Evolutionary conservation across 2,113 vertebrate genomes (phyloP), one percentile per base, ranked within the genome.

Genomic region (Cyprinus carpio): DNA sequence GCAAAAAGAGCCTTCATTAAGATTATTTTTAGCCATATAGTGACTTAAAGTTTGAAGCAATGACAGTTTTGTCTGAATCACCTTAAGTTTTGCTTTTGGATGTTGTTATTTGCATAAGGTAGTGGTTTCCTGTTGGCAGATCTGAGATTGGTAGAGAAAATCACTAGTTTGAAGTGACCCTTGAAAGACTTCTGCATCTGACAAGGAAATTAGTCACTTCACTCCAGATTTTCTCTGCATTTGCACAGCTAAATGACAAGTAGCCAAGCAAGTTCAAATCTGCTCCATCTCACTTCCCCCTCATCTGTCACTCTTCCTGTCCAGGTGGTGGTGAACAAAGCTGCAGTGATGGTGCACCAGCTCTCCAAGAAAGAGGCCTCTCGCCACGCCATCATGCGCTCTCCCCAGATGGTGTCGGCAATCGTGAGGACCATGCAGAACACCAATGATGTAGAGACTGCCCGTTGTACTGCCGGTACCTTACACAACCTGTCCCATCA

Each of bases 391-490:
- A 97, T 99, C 85, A 99, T 99, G 98, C 96, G 97, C 65, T 99
- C 97, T 4, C 98, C 98, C 46, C 98, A 99, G 88, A 99, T 99
- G 98, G 98, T 99, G 74, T 99, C 98, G 6, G 98, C 98, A 4
- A 97, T 99, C 1, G 98, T 99, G 4, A 97, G 98, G 82, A 98
- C 98, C 91, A 99, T 99, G 97, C 98, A 99, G 90, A 99, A 99
- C 75, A 99, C 97, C 4, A 96, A 94, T 0, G 98, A 99, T 0
- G 96, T 99, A 88, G 98, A 99, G 90, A 99, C 98, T 0, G 98
- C 98, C 7, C 97, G 98, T 49, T 99, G 98, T 87, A 99, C 98
- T 23, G 97, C 98, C 11, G 98, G 98, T 2, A 99, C 98, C 2
- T 92, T 99, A 86, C 98, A 99, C 93, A 99, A 99, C 81, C 96